Percentiles rank a stretch among this genome's conserved stretches.
phyloP scores from a whole-genome alignment of 2,113 vertebrate genomes.

The Martes martes region DNA sequence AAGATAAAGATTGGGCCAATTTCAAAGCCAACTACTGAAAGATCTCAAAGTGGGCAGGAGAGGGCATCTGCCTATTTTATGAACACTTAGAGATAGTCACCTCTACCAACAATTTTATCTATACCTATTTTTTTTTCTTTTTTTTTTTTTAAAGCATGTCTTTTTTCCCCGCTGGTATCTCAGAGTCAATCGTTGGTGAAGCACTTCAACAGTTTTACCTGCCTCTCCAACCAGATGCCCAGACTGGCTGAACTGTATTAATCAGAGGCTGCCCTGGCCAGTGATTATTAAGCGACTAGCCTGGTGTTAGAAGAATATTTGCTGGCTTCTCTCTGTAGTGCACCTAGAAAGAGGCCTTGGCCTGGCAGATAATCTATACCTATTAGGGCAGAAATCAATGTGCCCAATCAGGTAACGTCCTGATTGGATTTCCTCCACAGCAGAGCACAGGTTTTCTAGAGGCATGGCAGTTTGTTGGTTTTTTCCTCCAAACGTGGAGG shows the following conservation, averaged over 20 bases:
- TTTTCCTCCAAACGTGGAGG: neutral
- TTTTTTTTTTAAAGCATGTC: neutral
- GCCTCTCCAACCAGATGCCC: neutral
- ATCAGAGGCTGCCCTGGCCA: conserved; percentile 11
- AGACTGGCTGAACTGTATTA: neutral
- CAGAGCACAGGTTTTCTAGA: neutral
- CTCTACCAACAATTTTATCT: neutral
- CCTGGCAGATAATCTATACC: conserved; percentile 58
- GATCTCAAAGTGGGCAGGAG: neutral
- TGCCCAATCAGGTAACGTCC: conserved; percentile 18
- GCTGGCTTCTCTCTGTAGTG: neutral
- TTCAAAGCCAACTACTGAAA: neutral
- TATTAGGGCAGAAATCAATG: conserved; percentile 60
- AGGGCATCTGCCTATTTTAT: neutral
- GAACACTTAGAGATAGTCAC: neutral
- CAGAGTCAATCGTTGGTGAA: neutral
- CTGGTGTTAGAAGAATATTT: neutral
- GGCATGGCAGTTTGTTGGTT: neutral
- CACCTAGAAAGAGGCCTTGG: neutral
- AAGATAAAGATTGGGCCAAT: neutral
- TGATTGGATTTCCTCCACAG: conserved; percentile 42
- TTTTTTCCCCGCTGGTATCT: neutral
- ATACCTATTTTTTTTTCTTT: neutral
- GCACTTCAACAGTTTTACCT: neutral
- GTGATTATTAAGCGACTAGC: conserved; percentile 8